phyloP scores from a whole-genome alignment of 2,888 invertebrate genomes.

The Nymphalis c-album region DNA sequence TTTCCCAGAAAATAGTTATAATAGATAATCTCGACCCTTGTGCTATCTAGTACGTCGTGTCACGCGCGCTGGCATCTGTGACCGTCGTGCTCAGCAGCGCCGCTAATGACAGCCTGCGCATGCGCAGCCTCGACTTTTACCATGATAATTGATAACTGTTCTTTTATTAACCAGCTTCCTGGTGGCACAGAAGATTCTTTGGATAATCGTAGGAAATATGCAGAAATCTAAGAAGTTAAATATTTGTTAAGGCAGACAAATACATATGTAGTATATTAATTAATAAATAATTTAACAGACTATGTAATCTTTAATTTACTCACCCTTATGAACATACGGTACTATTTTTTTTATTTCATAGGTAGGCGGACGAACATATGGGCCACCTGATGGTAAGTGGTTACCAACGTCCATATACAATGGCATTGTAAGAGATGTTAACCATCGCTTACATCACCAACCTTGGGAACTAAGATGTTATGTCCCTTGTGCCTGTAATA shows the following conservation, averaged over 20 bases:
- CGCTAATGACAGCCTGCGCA: conserved; percentile 35
- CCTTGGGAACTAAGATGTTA: too few relatives aligned
- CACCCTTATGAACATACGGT: too few relatives aligned
- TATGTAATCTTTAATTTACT: too few relatives aligned
- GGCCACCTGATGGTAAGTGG: too few relatives aligned
- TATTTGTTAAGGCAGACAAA: background rate
- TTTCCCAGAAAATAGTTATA: conserved; percentile 9
- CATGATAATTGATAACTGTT: conserved; percentile 32
- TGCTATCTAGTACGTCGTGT: conserved; percentile 22
- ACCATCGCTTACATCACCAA: too few relatives aligned
- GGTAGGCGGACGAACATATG: too few relatives aligned
- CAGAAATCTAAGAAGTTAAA: background rate
- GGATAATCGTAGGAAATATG: background rate
- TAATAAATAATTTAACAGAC: too few relatives aligned
- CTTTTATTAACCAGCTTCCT: conserved; percentile 12
- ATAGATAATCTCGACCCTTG: conserved; percentile 22
- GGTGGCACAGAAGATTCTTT: background rate
- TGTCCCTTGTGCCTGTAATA: too few relatives aligned
- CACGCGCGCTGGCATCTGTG: conserved; percentile 39
- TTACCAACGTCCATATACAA: too few relatives aligned
- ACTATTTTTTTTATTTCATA: too few relatives aligned
- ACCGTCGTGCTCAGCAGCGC: conserved; percentile 37
- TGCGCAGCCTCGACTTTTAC: conserved; percentile 19
- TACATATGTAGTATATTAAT: too few relatives aligned
- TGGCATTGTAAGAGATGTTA: too few relatives aligned